Base-by-base conservation (phyloP, 2,113 vertebrate genomes). In the Zingel zingel region DNA sequence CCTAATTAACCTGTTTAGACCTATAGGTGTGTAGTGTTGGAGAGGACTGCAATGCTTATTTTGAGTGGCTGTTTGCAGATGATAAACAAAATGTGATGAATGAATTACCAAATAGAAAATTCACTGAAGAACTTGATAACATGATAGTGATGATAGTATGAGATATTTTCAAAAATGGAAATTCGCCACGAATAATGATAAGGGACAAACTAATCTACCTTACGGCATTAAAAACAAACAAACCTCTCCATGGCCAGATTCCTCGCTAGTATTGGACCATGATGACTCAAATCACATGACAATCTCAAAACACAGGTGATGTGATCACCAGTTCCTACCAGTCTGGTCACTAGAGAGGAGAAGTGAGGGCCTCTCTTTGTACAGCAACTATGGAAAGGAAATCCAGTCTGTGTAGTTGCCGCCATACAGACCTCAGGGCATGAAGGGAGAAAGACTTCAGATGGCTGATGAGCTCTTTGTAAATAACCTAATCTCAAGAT, bases 281-380 rank as follows among this genome's bases (percentile, higher is more conserved):
- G 83, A 54, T 64, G 78, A 83, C 58, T 53, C 3, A 33, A 84
- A 69, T 88, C 78, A 77, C 69, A 87, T 87, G 77, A 67, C 11
- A 50, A 71, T 65, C 67, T 80, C 56, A 74, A 84, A 86, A 82
- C 64, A 81, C 84, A 87, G 90, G 83, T 89, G 86, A 88, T 75
- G 71, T 79, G 82, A 88, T 90, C 77, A 79, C 47, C 83, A 87
- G 70, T 75, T 81, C 74, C 57, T 70, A 84, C 61, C 63, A 62
- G 77, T 36, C 57, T 45, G 53, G 87, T 89, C 82, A 91, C 87
- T 82, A 82, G 84, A 82, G 77, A 59, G 23, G 30, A 68, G 47
- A 68, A 54, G 53, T 88, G 70, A 90, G 88, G 57, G 76, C 77
- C 56, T 57, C 12, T 80, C 79, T 90, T 86, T 90, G 86, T 85